Evolutionary conservation across 2,113 vertebrate genomes (phyloP).

Genomic region (Misgurnus mizolepis): DNA sequence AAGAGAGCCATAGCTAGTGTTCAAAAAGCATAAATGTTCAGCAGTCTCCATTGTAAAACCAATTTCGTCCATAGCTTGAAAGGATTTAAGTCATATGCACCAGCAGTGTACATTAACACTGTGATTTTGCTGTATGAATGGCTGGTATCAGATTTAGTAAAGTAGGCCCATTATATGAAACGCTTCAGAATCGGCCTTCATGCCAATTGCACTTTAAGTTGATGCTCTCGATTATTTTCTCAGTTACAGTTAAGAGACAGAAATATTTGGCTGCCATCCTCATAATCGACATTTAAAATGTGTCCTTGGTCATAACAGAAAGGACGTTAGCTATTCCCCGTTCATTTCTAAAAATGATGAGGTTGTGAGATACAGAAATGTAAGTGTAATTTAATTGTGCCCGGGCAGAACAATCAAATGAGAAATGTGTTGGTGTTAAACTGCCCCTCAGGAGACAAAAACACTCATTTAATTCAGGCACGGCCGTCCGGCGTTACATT

Average conservation of each 20-base stretch:
- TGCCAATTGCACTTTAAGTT: background rate
- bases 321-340: slow-evolving; percentile 9
- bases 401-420: slow-evolving; percentile 18
- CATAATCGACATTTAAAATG: slow-evolving; percentile 8
- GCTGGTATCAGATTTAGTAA: background rate
- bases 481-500: slow-evolving; percentile 23
- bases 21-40: background rate
- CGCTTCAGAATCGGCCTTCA: slow-evolving; percentile 16
- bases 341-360: slow-evolving; percentile 34
- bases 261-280: background rate
- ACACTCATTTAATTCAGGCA: slow-evolving; percentile 25
- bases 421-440: slow-evolving; percentile 30
- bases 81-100: too few relatives aligned
- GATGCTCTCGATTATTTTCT: background rate
- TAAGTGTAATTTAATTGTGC: slow-evolving; percentile 11
- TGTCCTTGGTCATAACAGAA: slow-evolving; percentile 16
- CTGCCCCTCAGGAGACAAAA: slow-evolving; percentile 37
- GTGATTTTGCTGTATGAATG: background rate
- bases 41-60: background rate
- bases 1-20: background rate
- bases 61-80: background rate
- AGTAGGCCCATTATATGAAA: slow-evolving; percentile 3
- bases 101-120: too few relatives aligned
- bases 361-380: slow-evolving; percentile 24
- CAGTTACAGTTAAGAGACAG: background rate